Base-by-base conservation (phyloP, 2,888 invertebrate genomes). In the Phengaris arion region DNA sequence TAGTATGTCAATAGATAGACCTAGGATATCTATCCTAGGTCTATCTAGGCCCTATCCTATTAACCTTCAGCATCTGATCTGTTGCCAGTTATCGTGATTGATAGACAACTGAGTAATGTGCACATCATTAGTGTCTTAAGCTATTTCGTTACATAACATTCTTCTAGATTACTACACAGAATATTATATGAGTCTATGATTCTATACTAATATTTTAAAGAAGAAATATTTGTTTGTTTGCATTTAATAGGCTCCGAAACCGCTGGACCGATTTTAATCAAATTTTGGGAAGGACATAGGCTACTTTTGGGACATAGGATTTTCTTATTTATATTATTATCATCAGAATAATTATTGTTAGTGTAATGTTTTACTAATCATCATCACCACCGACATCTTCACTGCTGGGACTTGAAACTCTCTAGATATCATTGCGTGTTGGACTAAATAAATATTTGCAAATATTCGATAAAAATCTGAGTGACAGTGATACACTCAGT, bases 21-120 rank as follows among this genome's bases (percentile, higher is more conserved):
- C 22, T 22, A 22, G 22, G 22, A 22, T 22, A 22, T 22, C 22
- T 22, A 85, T 82, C 81, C 80, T 79, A 81, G 77, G 77, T 78
- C 78, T 77, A 80, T 79, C 79, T 77, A 82, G 81, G 81, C 82
- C 59, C 22, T 64, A 64, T 64, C 86, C 86, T 86, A 90, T 89
- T 90, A 90, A 84, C 83, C 81, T 78, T 77, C 82, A 82, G 86
- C 84, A 83, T 82, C 87, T 84, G 85, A 84, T 81, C 81, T 79
- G 74, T 77, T 79, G 80, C 79, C 77, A 78, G 77, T 78, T 76
- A 76, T 72, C 74, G 74, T 35, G 45, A 9, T 52, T 70, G 70
- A 70, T 12, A 22, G 70, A 70, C 70, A 52, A 9, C 48, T 70
- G 48, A 70, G 51, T 22, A 70, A 70, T 70, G 69, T 48, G 69